Base-by-base conservation (phyloP, 2,888 invertebrate genomes). In the Ryuthela nishihirai region DNA sequence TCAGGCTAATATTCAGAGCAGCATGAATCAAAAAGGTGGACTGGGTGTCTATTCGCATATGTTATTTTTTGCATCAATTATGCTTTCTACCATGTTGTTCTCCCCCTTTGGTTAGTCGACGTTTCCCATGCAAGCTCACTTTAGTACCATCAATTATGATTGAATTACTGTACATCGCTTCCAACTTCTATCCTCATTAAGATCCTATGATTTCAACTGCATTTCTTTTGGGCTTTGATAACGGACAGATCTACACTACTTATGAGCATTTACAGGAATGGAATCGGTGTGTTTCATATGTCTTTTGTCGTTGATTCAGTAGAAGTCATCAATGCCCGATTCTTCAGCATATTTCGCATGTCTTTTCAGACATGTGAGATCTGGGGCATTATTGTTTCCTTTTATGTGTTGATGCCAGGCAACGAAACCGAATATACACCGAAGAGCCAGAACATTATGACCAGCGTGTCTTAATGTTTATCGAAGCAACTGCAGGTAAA, bases 111-210 rank as follows among this genome's bases (percentile, higher is more conserved):
- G n/a, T n/a, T n/a, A n/a, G n/a, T n/a, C n/a, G n/a, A n/a, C n/a
- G n/a, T n/a, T n/a, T n/a, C n/a, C n/a, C n/a, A n/a, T 93, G 92
- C 65, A 97, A 97, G 78, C 93, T 94, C 92, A 94, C 97, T 10
- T 81, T 98, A 49, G 90, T 92, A 69, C 74, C 88, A 58, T 90
- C 93, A 50, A 89, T 97, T 87, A 75, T 90, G 69, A 88, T 93
- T 73, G 97, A 97, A 76, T 88, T 89, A 25, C 86, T 92, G 2
- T 98, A 95, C 77, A 94, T 98, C 72, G 90, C 84, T 39, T 85
- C 92, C 35, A 95, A 98, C 76, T 89, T 97, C 72, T 87, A 89
- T 72, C 93, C 97, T 3, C 83, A 81, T 65, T 83, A 82, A 64
- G 91, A 87, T 73, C 92, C 94, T 15, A 79, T 92, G 55, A 88